Base-by-base conservation (phyloP, 2,888 invertebrate species). In the Yponomeuta malinellus region DNA sequence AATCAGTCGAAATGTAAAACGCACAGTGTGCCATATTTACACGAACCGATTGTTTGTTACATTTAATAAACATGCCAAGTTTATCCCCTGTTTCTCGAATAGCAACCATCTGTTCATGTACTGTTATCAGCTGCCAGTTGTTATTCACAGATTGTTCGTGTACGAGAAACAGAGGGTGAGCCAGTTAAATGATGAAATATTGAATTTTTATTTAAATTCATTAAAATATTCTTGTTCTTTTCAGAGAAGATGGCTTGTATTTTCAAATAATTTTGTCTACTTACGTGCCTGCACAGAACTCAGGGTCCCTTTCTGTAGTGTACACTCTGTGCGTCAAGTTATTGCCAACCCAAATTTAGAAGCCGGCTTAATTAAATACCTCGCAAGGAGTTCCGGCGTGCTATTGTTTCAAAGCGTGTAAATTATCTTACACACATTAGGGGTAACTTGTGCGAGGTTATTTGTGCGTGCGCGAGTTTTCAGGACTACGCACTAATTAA, bases 341-440 rank as follows among this genome's bases (percentile, higher is more conserved):
- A 70, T 63, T 63, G 10, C 63, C 23, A 10, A 48, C 70, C 70
- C 73, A 74, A 76, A 77, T 78, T 77, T 75, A 73, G 71, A 73
- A 59, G 75, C 73, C 73, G 72, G 75, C 74, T 78, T 79, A 79
- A 79, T 79, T 78, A 79, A 79, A 79, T 78, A 78, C 75, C 78
- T 77, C 73, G 72, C 71, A 52, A 48, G 52, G 12, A 68, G 68
- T 68, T 52, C 29, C 29, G 68, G 52, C 68, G 10, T 68, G 48
- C 68, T 68, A 68, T 68, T 68, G 68, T 68, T 68, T 29, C 68
- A 68, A 12, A 52, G 29, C 52, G 52, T 68, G 68, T 68, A 68
- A 68, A 68, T 68, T 68, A 68, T 68, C 68, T 52, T 68, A 68
- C 68, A 68, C 52, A 68, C 68, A 52, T 68, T 68, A 68, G 52